Base-by-base conservation (phyloP, 37 sponge, comb jelly and placozoan genomes). In the Spongilla lacustris region DNA sequence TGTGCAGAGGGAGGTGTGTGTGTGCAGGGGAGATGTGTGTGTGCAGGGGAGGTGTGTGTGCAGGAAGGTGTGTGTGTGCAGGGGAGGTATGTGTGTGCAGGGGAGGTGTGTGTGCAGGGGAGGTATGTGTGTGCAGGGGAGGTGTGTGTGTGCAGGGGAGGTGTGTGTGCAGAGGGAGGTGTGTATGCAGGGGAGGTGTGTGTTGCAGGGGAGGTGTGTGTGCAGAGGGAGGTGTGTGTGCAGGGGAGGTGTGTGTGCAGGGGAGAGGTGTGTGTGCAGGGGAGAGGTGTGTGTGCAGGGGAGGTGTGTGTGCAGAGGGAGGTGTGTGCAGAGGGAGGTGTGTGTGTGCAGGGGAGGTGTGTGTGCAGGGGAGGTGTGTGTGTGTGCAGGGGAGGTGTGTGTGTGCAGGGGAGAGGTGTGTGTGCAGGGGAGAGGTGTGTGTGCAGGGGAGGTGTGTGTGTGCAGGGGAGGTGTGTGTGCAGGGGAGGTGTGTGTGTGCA, bases 361-460 rank as follows among this genome's bases (percentile, higher is more conserved):
- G n/a, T n/a, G n/a, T 78, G 2, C 4, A 6, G 50, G 19, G 2
- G 71, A 83, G 6, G 71, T 81, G 50, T 68, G 79, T 71, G 74
- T 71, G 72, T n/a, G n/a, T n/a, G n/a, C 34, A 66, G 46, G 68
- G 30, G 86, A 32, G 74, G 4, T 28, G 75, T 74, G 12, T 8
- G 31, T 21, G 30, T 19, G 22, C 30, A 31, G 34, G 9, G 2
- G n/a, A n/a, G n/a, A 74, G 22, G 75, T 74, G 33, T 22, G 34
- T 28, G 22, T 3, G n/a, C n/a, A n/a, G n/a, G n/a, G n/a, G n/a
- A 41, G 58, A 85, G 84, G 30, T 73, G 89, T 83, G 12, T 36
- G 30, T 5, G n/a, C 36, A 6, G 2, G 5, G 76, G 24, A 6
- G 2, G 4, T 19, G 3, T 6, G 25, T 46, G 31, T 38, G 6